phyloP scores from a whole-genome alignment of 2,888 invertebrate species.

The Zeuzera pyrina region DNA sequence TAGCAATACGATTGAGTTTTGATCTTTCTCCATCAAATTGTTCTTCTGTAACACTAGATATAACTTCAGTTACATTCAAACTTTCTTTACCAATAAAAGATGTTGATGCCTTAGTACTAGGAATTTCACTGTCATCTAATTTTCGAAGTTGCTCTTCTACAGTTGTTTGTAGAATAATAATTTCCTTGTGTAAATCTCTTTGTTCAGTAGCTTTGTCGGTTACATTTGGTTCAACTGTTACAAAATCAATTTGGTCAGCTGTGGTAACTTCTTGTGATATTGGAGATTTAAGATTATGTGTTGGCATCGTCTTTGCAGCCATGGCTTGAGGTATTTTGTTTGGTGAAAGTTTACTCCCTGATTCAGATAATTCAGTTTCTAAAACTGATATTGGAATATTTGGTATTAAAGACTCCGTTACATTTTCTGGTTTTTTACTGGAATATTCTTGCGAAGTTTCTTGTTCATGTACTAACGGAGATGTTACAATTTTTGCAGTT shows the following conservation, averaged over 20 bases:
- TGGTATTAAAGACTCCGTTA: conserved; percentile 66
- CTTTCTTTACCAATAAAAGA: conserved; percentile 73
- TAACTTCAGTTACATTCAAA: conserved; percentile 73
- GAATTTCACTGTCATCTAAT: conserved; percentile 67
- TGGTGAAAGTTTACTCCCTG: conserved; percentile 70
- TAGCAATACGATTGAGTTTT: conserved; percentile 62
- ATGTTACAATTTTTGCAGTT: conserved; percentile 76
- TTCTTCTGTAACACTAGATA: conserved; percentile 64
- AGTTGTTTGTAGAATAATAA: conserved; percentile 45
- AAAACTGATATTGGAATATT: conserved; percentile 75
- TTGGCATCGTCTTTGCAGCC: conserved; percentile 31
- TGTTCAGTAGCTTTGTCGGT: conserved; percentile 36
- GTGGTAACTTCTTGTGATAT: conserved; percentile 57
- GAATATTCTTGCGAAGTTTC: conserved; percentile 58
- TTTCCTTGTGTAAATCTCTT: conserved; percentile 52
- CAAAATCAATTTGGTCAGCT: conserved; percentile 44
- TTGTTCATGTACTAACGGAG: conserved; percentile 76
- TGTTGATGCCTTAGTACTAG: conserved; percentile 65
- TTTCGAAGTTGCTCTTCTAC: conserved; percentile 67
- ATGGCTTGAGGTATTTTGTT: conserved; percentile 29
- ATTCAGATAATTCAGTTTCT: conserved; percentile 77
- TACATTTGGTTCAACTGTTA: conserved; percentile 22
- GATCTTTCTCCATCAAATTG: conserved; percentile 39
- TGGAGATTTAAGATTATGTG: conserved; percentile 53
- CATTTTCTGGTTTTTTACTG: conserved; percentile 35